Base-by-base conservation (phyloP, 2,888 invertebrate genomes). In the Lasius platythorax region DNA sequence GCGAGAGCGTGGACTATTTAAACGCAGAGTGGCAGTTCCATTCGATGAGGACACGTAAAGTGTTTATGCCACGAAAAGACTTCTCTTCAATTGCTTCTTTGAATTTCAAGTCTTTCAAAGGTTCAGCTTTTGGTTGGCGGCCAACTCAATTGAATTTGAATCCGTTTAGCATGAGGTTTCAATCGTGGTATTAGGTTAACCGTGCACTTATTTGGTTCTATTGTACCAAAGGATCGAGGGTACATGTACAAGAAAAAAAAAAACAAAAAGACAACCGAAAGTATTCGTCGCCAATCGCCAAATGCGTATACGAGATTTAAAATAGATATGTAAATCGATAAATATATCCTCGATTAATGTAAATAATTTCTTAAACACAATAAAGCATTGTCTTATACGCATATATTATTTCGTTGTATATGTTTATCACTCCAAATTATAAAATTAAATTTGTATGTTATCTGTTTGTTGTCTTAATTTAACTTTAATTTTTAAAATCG, bases 121-220 rank as follows among this genome's bases (percentile, higher is more conserved):
- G 61, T 46, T 81, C 79, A 61, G 61, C 72, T 81, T 81, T 72
- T 33, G 72, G 72, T 53, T 61, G 72, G 72, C 46, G 61, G 46
- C 46, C 79, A 50, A 81, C 72, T 46, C 72, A 81, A 81, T 81
- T 46, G 79, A 81, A 72, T 81, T 81, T 72, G 72, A 63, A 61
- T 46, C 61, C 79, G 79, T 72, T 70, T 70, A 72, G 46, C 58
- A 61, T 72, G 72, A 72, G 61, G 28, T 72, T 79, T 81, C 61
- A 37, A 28, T 70, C 79, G 58, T 30, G 40, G 43, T 81, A 81
- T 81, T 81, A 72, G 61, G 61, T 61, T 81, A 81, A 72, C 79
- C 79, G 33, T 72, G 37, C 23, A 79, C 72, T 46, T 46, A 61
- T 70, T 81, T 72, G 72, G 8, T 61, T 72, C 33, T 78, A 56